A percentile compares a stretch with the other conserved stretches of the same genome.
Evolutionary conservation across 2,113 vertebrate species (phyloP).

Genomic region (Mungos mungo): DNA sequence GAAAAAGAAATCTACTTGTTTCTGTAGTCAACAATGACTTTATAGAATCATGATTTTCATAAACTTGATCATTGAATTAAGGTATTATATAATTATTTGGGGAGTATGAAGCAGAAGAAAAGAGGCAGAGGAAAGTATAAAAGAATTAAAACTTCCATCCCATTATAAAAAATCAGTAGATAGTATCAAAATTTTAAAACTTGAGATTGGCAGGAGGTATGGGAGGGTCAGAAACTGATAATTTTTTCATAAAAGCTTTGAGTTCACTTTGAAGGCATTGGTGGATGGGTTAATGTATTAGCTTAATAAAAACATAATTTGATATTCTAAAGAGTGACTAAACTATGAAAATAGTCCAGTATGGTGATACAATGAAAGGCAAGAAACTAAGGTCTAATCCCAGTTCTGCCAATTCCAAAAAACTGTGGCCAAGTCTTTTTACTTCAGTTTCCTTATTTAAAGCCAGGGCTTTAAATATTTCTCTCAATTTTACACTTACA

Average conservation of each 20-base stretch:
- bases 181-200: slow-evolving; percentile 44
- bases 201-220: background rate
- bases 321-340: slow-evolving; percentile 6
- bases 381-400: background rate
- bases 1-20: slow-evolving; percentile 21
- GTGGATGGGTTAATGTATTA: background rate
- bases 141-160: background rate
- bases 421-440: background rate
- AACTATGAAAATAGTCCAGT: background rate
- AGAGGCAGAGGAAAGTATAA: background rate
- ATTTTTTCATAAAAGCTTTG: slow-evolving; percentile 44
- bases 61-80: background rate
- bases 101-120: background rate
- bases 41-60: slow-evolving; percentile 14
- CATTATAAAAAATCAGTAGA: background rate
- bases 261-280: background rate
- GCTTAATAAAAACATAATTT: slow-evolving; percentile 31
- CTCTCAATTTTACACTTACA: slow-evolving; percentile 34
- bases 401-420: slow-evolving; percentile 2
- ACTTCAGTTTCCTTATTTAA: slow-evolving; percentile 46
- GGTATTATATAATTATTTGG: slow-evolving; percentile 12
- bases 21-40: slow-evolving; percentile 24
- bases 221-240: background rate
- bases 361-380: background rate
- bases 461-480: slow-evolving; percentile 42